Percentiles rank a stretch among this genome's conserved stretches.
phyloP scores from a whole-genome alignment of 2,797 vertebrate species.

The Enteromius fasciolatus region DNA sequence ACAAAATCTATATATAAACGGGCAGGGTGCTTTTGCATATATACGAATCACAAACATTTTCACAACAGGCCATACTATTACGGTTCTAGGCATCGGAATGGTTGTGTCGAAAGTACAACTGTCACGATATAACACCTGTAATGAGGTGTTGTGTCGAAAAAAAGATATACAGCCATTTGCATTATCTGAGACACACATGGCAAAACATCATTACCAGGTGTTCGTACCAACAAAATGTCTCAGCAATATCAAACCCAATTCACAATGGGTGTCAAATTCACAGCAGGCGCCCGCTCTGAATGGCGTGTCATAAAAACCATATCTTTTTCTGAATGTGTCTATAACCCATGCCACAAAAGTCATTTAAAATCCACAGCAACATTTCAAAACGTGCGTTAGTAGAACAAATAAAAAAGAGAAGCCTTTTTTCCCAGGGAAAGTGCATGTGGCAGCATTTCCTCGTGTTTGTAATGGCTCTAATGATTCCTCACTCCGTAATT shows the following conservation, averaged over 20 bases:
- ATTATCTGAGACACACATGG: conserved; percentile 9
- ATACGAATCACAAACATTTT: not conserved
- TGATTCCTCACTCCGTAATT: conserved; percentile 52
- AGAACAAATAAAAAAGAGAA: conserved; percentile 42
- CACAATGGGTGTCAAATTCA: conserved; percentile 30
- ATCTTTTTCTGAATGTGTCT: conserved; percentile 18
- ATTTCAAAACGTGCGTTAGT: conserved; percentile 27
- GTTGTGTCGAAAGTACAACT: not conserved
- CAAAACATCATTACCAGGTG: conserved; percentile 18
- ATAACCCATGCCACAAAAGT: conserved; percentile 14
- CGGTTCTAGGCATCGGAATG: not conserved
- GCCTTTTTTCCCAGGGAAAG: conserved; percentile 16
- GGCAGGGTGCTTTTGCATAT: not conserved
- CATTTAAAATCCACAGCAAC: conserved; percentile 40
- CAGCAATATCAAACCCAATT: conserved; percentile 30
- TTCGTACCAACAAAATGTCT: conserved; percentile 2
- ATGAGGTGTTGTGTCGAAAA: conserved; percentile 13
- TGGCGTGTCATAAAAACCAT: not conserved
- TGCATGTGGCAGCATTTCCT: conserved; percentile 39
- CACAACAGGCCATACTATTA: not conserved
- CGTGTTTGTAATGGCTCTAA: conserved; percentile 40
- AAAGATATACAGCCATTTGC: conserved; percentile 19
- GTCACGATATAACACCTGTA: conserved; percentile 22
- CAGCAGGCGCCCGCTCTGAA: conserved; percentile 1
- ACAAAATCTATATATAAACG: not conserved